Conservation (phyloP, 2,797 vertebrate species). For the Enteromius treurensis region DNA sequence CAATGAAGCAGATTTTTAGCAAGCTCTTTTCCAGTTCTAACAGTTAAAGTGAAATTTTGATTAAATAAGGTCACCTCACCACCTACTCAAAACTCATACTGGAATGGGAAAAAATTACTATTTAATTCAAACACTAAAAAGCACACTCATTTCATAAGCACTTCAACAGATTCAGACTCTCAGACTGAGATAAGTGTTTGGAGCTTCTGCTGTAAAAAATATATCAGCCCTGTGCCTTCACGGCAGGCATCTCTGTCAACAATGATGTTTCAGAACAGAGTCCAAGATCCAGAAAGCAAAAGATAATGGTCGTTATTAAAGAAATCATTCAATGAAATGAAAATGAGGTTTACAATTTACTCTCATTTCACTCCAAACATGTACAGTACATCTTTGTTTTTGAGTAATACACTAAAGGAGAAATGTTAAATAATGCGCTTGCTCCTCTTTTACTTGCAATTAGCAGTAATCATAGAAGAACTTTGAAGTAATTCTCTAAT, state of each 20-base stretch:
- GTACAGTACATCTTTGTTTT: not conserved
- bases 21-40: not conserved
- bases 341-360: not conserved
- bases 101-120: not conserved
- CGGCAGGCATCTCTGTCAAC: not conserved
- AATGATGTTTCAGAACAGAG: not conserved
- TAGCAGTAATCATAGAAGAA: not conserved
- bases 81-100: not conserved
- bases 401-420: not conserved
- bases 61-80: not conserved
- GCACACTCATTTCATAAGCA: not conserved
- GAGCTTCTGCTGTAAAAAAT: not conserved
- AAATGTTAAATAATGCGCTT: not conserved
- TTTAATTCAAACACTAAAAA: not conserved
- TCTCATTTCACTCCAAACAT: not conserved
- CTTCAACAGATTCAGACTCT: not conserved
- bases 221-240: not conserved
- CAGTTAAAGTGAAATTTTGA: not conserved
- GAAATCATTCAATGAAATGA: not conserved
- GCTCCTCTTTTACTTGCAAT: not conserved
- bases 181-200: not conserved
- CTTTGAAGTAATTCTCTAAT: not conserved
- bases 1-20: not conserved
- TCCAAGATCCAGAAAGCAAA: not conserved
- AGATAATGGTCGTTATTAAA: not conserved